Percentiles rank a stretch among this genome's conserved stretches.
Evolutionary conservation across 1,140 invertebrate genomes (phyloP).

Genomic region (Drosophila nikananu): DNA sequence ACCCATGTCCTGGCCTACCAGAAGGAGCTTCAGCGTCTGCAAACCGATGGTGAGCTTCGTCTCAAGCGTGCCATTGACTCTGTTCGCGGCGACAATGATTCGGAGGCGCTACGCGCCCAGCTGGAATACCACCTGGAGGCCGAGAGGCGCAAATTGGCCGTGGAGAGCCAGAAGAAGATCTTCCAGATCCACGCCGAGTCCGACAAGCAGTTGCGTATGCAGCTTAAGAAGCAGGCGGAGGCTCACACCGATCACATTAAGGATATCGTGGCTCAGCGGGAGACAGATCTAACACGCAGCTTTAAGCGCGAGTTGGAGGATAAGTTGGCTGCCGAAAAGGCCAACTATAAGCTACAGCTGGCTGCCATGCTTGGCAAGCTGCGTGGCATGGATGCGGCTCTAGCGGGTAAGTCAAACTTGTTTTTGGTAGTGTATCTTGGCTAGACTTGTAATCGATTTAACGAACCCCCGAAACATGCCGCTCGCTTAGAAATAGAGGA

Average conservation of each 20-base stretch:
- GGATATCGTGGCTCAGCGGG: constrained; percentile 90
- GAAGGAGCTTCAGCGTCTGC: constrained; percentile 89
- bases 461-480: constrained; percentile 44
- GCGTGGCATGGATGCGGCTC: constrained; percentile 94
- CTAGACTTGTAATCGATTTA: constrained; percentile 30
- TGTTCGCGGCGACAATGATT: constrained; percentile 84
- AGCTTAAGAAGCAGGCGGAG: constrained; percentile 92
- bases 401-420: constrained; percentile 89
- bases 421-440: constrained; percentile 10
- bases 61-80: constrained; percentile 88
- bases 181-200: constrained; percentile 88
- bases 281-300: constrained; percentile 89
- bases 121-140: constrained; percentile 87
- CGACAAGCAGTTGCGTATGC: constrained; percentile 91
- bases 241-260: constrained; percentile 93
- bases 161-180: constrained; percentile 87
- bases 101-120: constrained; percentile 86
- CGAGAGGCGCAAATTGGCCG: constrained; percentile 86
- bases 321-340: constrained; percentile 89
- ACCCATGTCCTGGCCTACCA: constrained; percentile 89
- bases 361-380: constrained; percentile 93
- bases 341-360: constrained; percentile 91
- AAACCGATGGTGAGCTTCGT: constrained; percentile 88
- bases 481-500: constrained; percentile 81
- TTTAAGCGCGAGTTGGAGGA: constrained; percentile 90